Conservation (phyloP, 30 jellyfish, hydroid and myxozoan genomes). For the Aurelia sp. region DNA sequence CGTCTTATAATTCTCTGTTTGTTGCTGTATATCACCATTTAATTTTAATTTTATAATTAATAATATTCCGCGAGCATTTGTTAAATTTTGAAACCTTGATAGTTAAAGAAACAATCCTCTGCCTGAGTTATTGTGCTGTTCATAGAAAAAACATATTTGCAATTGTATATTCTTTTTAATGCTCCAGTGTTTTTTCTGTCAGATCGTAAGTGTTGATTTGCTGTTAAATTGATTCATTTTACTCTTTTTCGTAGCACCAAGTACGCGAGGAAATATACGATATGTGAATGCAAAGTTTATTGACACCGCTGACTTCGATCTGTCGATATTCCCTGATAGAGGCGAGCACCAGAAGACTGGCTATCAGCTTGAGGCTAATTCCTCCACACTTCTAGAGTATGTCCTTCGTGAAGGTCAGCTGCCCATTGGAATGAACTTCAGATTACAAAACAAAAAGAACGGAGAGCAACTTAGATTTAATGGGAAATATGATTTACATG, state of each 20-base stretch:
- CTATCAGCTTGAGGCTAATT: constrained; percentile 71
- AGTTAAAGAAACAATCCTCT: no score
- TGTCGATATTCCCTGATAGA: constrained; percentile 90
- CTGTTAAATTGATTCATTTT: not conserved
- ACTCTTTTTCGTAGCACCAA: constrained; percentile 69
- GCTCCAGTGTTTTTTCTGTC: no score
- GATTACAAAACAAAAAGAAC: constrained; percentile 71
- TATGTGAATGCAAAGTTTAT: constrained; percentile 86
- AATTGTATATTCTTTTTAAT: not conserved
- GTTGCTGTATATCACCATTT: no score
- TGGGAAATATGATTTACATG: constrained; percentile 77
- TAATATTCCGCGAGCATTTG: no score
- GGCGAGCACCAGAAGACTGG: constrained; percentile 82
- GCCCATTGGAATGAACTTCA: constrained; percentile 90
- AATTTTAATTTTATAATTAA: no score
- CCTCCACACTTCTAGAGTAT: constrained; percentile 93
- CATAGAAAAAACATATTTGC: no score
- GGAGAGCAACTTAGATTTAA: constrained; percentile 50
- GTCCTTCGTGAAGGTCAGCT: constrained; percentile 94
- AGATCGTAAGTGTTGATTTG: no score
- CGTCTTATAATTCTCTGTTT: no score
- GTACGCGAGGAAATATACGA: constrained; percentile 77
- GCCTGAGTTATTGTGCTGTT: no score
- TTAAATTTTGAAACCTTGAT: no score
- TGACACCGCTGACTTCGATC: constrained; percentile 70